These are phyloP conservation scores for Archilochus colubris DNA, from an alignment of 2,113 vertebrate genomes.

Conservation along the genomic window DNA sequence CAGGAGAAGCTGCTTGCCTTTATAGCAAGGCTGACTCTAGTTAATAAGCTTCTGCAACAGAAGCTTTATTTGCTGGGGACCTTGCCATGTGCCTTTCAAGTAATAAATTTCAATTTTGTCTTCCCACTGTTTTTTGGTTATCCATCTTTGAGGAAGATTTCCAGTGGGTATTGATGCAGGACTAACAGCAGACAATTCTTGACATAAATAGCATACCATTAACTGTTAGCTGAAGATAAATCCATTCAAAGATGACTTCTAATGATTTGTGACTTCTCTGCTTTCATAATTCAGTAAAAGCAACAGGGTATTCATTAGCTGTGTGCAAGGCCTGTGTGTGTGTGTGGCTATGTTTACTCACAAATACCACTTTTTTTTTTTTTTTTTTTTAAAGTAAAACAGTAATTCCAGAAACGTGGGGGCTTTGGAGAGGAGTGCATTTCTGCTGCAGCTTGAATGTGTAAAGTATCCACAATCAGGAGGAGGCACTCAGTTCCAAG, in stretches of 20 bases:
- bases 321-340: neutral
- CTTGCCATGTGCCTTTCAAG: neutral
- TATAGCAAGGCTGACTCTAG: neutral
- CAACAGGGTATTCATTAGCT: neutral
- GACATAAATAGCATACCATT: neutral
- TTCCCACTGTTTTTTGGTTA: neutral
- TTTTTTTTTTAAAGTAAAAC: neutral
- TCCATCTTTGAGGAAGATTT: slow-evolving; percentile 1
- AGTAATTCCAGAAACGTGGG: neutral
- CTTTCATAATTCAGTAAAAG: slow-evolving; percentile 4
- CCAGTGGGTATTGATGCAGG: neutral
- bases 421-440: neutral
- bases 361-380: neutral
- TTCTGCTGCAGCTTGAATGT: neutral
- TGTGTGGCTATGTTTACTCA: neutral
- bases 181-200: slow-evolving; percentile 11
- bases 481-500: neutral
- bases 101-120: slow-evolving; percentile 17
- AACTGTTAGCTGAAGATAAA: slow-evolving; percentile 34
- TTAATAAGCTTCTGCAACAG: neutral
- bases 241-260: neutral
- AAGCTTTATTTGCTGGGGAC: neutral
- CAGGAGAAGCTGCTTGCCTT: neutral
- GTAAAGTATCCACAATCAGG: accelerated
- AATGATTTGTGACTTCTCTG: slow-evolving; percentile 28